Evolutionary conservation across 2,888 invertebrate species (phyloP).

Genomic region (Athripsodes cinereus): DNA sequence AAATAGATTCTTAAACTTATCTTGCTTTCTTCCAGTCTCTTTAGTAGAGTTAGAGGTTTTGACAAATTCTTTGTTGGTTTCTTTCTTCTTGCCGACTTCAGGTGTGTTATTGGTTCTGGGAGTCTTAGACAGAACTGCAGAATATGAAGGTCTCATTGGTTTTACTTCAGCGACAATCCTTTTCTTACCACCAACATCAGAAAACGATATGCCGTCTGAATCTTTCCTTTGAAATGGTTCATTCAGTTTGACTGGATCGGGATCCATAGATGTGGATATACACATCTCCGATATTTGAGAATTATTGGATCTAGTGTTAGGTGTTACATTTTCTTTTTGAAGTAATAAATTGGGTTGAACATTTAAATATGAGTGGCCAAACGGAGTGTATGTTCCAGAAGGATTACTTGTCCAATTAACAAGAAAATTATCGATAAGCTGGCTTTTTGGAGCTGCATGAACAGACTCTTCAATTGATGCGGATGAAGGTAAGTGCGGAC

Average conservation of each 20-base stretch:
- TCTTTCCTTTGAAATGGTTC: conserved; percentile 31
- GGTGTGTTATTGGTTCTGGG: conserved; percentile 45
- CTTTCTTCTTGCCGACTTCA: conserved; percentile 40
- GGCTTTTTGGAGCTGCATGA: conserved; percentile 13
- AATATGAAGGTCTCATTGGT: conserved; percentile 81
- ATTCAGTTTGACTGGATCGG: not conserved
- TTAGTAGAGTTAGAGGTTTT: conserved; percentile 22
- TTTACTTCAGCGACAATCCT: conserved; percentile 80
- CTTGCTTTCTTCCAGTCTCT: conserved; percentile 20
- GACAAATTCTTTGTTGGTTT: conserved; percentile 30
- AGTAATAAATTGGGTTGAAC: conserved; percentile 19
- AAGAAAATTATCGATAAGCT: conserved; percentile 54
- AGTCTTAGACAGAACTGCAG: conserved; percentile 73
- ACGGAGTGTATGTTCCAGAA: conserved; percentile 55
- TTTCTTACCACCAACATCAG: conserved; percentile 54
- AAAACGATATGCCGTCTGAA: conserved; percentile 10
- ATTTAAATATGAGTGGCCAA: conserved; percentile 36
- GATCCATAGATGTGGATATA: not conserved
- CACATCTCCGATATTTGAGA: not conserved
- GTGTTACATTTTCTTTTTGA: conserved; percentile 4
- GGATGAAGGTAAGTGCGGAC: not conserved
- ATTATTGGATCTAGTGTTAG: not conserved
- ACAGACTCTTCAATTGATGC: not conserved
- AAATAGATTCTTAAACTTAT: conserved; percentile 9
- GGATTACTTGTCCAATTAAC: conserved; percentile 57